phyloP scores from a whole-genome alignment of 1,140 invertebrate species.

The Neomicropteryx cornuta region DNA sequence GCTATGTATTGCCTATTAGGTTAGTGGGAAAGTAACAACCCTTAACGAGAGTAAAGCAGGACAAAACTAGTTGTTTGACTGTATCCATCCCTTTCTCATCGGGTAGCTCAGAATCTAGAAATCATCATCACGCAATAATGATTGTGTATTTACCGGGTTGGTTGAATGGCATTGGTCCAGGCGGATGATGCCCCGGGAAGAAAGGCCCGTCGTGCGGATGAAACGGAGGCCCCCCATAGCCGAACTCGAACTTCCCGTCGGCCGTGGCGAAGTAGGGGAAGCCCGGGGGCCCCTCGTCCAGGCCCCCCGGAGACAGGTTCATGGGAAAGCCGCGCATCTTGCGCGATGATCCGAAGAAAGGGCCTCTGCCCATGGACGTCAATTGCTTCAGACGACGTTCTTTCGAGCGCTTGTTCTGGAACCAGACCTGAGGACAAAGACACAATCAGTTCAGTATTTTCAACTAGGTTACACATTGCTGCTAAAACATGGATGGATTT shows the following conservation, averaged over 20 bases:
- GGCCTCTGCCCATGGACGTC: slow-evolving; percentile 83
- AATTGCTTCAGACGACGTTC: slow-evolving; percentile 87
- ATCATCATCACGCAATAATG: too few species aligned
- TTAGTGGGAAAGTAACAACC: too few species aligned
- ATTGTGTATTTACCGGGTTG: slow-evolving; percentile 49
- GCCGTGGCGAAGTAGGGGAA: slow-evolving; percentile 74
- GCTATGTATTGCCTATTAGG: too few species aligned
- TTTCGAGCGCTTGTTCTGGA: slow-evolving; percentile 98
- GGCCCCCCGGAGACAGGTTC: slow-evolving; percentile 74
- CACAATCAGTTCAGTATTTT: slow-evolving; percentile 3
- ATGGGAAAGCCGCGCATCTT: slow-evolving; percentile 85
- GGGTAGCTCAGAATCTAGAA: too few species aligned
- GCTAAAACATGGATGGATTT: slow-evolving; percentile 9
- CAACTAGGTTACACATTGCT: slow-evolving; percentile 6
- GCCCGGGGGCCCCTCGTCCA: slow-evolving; percentile 68
- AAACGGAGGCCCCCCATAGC: slow-evolving; percentile 72
- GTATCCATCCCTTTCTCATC: too few species aligned
- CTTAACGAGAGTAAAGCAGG: too few species aligned
- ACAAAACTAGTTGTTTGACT: too few species aligned
- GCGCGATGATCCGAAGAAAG: slow-evolving; percentile 78
- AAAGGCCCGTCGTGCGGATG: slow-evolving; percentile 78
- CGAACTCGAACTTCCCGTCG: slow-evolving; percentile 82
- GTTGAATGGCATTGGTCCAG: slow-evolving; percentile 61
- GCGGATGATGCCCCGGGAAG: slow-evolving; percentile 69
- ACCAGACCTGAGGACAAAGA: slow-evolving; percentile 80